Evolutionary conservation across 1,140 invertebrate species (phyloP), one percentile per base, ranked within the genome.

Genomic region (Lordiphosa clarofinis): DNA sequence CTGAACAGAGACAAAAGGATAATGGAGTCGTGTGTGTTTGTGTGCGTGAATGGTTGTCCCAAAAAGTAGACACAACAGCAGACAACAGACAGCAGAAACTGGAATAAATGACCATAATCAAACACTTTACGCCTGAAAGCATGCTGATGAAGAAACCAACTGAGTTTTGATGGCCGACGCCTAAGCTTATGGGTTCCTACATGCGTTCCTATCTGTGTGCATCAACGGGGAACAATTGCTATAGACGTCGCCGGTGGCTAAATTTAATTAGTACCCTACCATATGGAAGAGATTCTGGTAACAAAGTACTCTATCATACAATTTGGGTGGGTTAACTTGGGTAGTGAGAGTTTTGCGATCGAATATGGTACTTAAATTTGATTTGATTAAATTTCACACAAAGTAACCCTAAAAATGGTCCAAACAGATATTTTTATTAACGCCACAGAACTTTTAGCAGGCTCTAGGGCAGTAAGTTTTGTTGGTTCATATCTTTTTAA

Each of bases 81-180:
- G 28, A 57, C 48, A 68, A 57, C 52, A 43, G 39, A 35, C 31
- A 47, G n/a, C 43, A 46, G 15, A 46, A 24, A 15, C 54, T 31
- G 52, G 71, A 84, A 84, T 84, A 76, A 84, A 84, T 74, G 78
- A 82, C 76, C 71, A 76, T 84, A 84, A 84, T 84, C 78, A 84
- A 84, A 82, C 73, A 82, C 78, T 82, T 84, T 76, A 76, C 78
- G 78, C 73, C 69, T 82, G 72, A 82, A 57, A 78, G 75, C 74
- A 65, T 73, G 64, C 38, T 42, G 53, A 68, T 37, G 39, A 74
- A 69, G 71, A 73, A 73, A 61, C 54, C 66, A 55, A 35, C 11
- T 35, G 33, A 31, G 49, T 24, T 19, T 21, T 8, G 28, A 35
- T 43, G 40, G 15, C 31, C 35, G 47, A 15, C 42, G 50, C 58